phyloP scores from a whole-genome alignment of 2,888 invertebrate genomes.

The Acanthococcus lagerstroemiae region DNA sequence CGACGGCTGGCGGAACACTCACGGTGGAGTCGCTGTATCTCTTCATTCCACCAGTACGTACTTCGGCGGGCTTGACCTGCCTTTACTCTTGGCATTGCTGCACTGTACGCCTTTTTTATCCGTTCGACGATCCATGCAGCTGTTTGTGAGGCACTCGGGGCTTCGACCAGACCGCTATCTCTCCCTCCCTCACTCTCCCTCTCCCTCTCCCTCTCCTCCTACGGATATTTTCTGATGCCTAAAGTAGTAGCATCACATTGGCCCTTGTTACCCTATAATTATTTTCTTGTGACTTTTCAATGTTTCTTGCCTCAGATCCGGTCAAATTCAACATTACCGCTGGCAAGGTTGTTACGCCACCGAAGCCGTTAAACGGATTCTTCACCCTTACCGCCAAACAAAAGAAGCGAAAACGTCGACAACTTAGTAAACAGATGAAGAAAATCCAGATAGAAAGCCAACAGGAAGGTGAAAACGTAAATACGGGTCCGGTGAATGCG shows the following conservation, averaged over 20 bases:
- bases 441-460: slow-evolving; percentile 41
- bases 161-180: too few relatives aligned
- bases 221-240: background rate
- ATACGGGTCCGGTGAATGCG: slow-evolving; percentile 44
- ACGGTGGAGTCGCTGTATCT: too few relatives aligned
- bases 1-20: too few relatives aligned
- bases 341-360: slow-evolving; percentile 32
- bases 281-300: too few relatives aligned
- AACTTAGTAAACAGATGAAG: slow-evolving; percentile 45
- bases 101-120: too few relatives aligned
- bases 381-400: slow-evolving; percentile 45
- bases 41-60: too few relatives aligned
- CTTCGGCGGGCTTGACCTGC: too few relatives aligned
- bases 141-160: too few relatives aligned
- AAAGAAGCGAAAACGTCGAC: slow-evolving; percentile 62
- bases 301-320: background rate
- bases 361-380: slow-evolving; percentile 41
- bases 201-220: background rate
- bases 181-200: background rate
- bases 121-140: too few relatives aligned
- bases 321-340: slow-evolving; percentile 3
- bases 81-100: too few relatives aligned
- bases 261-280: too few relatives aligned
- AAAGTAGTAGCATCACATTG: too few relatives aligned
- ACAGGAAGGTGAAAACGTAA: slow-evolving; percentile 38